Percentiles rank a stretch among this genome's conserved stretches.
These are phyloP conservation scores for Ptiloglossa arizonensis DNA, from an alignment of 1,140 invertebrate genomes.

Conservation along the genomic window DNA sequence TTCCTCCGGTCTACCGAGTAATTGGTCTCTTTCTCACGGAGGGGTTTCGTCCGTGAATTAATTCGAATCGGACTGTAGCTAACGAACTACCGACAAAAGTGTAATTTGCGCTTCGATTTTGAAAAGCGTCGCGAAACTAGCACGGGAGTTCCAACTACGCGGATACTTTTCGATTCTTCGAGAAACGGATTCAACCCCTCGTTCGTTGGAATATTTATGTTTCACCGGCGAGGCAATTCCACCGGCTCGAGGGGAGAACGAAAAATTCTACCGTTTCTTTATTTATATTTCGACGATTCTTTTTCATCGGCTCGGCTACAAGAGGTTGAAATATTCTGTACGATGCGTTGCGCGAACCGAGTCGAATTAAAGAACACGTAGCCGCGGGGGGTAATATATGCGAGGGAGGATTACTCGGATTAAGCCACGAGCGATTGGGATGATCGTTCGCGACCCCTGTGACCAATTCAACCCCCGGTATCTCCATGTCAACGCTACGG, in stretches of 20 bases:
- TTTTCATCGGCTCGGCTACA: not conserved
- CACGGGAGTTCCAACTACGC: no score
- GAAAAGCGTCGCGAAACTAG: no score
- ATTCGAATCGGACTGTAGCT: not conserved
- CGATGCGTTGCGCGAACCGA: not conserved
- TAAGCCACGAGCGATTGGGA: conserved; percentile 61
- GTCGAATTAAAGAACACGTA: conserved; percentile 2
- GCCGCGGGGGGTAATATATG: not conserved
- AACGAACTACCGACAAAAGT: not conserved
- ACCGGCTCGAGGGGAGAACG: not conserved
- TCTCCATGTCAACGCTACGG: conserved; percentile 63
- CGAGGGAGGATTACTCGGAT: conserved; percentile 70
- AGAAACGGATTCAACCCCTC: no score
- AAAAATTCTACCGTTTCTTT: not conserved
- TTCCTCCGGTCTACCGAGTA: not conserved
- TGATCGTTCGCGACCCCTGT: conserved; percentile 32
- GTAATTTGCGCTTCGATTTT: no score
- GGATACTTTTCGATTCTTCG: no score
- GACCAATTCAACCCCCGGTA: conserved; percentile 13
- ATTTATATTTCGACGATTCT: not conserved
- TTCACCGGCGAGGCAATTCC: not conserved
- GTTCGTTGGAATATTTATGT: not conserved
- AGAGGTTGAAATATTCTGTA: not conserved
- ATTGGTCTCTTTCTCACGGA: conserved; percentile 11
- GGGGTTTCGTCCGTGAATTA: not conserved